Evolutionary conservation across 2,797 vertebrate genomes (phyloP).

Genomic region (Phataginus tricuspis): DNA sequence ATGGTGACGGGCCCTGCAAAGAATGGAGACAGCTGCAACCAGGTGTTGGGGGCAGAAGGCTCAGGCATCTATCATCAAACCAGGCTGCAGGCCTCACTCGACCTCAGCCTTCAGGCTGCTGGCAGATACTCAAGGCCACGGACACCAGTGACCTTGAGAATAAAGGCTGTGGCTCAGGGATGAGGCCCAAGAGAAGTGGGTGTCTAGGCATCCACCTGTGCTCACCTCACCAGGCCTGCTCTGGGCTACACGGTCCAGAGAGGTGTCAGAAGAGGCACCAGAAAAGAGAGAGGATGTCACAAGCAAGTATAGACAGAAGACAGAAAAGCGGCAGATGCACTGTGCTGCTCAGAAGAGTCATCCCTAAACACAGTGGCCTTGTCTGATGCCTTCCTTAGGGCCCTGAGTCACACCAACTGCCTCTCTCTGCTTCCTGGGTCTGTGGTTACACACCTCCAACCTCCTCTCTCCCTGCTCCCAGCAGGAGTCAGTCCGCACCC

Average conservation of each 20-base stretch:
- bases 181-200: not conserved
- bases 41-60: not conserved
- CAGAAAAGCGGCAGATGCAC: not conserved
- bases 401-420: not conserved
- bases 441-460: not conserved
- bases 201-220: not conserved
- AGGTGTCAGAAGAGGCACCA: not conserved
- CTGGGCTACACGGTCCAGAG: not conserved
- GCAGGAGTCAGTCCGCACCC: not conserved
- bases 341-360: not conserved
- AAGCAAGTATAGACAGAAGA: not conserved
- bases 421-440: not conserved
- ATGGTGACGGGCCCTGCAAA: conserved; percentile 78
- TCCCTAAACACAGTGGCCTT: not conserved
- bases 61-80: not conserved
- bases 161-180: not conserved
- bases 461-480: not conserved
- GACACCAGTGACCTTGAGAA: not conserved
- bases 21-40: conserved; percentile 69
- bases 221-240: not conserved
- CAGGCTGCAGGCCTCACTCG: not conserved
- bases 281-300: not conserved
- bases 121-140: not conserved
- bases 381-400: not conserved
- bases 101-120: not conserved